phyloP scores from a whole-genome alignment of 2,888 invertebrate genomes.

The Xestia rhomboidea region DNA sequence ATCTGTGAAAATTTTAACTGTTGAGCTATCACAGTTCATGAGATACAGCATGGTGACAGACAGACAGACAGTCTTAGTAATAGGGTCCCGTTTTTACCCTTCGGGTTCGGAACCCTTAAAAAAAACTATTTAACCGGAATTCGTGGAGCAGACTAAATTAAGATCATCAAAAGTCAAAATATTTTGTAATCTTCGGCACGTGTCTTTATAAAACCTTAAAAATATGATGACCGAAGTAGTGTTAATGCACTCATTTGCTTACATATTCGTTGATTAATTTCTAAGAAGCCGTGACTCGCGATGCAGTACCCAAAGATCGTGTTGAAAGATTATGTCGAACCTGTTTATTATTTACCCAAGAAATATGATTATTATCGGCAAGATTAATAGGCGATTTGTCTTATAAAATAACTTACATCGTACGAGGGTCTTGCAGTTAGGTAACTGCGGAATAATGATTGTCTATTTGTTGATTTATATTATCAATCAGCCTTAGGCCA shows the following conservation, averaged over 20 bases:
- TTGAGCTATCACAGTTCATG: too few species aligned
- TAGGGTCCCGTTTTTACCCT: too few species aligned
- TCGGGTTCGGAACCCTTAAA: too few species aligned
- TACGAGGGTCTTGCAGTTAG: conserved; percentile 17
- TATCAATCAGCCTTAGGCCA: conserved; percentile 18
- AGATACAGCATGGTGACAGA: too few species aligned
- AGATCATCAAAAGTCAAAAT: not conserved
- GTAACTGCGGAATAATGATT: conserved; percentile 14
- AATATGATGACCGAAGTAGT: conserved; percentile 12
- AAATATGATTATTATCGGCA: conserved; percentile 47
- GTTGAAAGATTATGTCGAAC: conserved; percentile 50
- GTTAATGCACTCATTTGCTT: conserved; percentile 45
- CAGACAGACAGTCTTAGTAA: too few species aligned
- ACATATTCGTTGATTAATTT: conserved; percentile 36
- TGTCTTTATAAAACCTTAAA: conserved; percentile 39
- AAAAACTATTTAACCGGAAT: too few species aligned
- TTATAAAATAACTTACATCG: conserved; percentile 21
- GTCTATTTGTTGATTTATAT: not conserved
- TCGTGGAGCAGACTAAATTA: not conserved
- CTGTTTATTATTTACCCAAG: conserved; percentile 43
- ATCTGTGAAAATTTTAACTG: too few species aligned
- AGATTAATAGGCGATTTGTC: conserved; percentile 41
- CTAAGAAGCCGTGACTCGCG: conserved; percentile 35
- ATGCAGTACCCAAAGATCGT: conserved; percentile 42
- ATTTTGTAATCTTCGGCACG: conserved; percentile 31